A percentile compares a stretch with the other conserved stretches of the same genome.
phyloP scores from a whole-genome alignment of 2,888 invertebrate genomes.

The Cataglyphis altisquamis region DNA sequence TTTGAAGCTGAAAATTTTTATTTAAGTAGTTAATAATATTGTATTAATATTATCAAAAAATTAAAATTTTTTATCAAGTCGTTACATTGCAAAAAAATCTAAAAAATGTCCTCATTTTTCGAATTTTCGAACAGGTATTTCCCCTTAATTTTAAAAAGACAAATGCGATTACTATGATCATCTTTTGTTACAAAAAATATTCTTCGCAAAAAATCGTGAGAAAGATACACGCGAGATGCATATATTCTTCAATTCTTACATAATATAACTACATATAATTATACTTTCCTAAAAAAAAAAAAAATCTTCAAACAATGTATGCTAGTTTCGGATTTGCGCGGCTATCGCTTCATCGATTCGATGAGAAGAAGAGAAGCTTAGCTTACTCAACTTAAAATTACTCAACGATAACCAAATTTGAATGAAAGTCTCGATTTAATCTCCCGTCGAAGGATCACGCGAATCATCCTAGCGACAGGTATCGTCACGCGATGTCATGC shows the following conservation, averaged over 20 bases:
- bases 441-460: constrained; percentile 17
- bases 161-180: neutral
- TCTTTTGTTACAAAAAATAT: neutral
- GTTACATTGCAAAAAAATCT: too few relatives aligned
- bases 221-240: neutral
- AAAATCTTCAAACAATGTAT: neutral
- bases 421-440: neutral
- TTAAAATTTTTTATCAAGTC: too few relatives aligned
- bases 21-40: too few relatives aligned
- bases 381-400: neutral
- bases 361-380: neutral
- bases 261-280: neutral
- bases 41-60: too few relatives aligned
- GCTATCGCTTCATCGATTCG: neutral
- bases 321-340: neutral
- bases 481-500: constrained; percentile 6
- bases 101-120: too few relatives aligned
- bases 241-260: neutral
- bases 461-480: neutral
- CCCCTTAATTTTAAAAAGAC: neutral
- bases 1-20: too few relatives aligned
- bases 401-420: neutral
- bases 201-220: neutral
- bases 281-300: neutral
- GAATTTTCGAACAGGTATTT: too few relatives aligned